Evolutionary conservation across 2,888 invertebrate genomes (phyloP).

Genomic region (Tetragonula carbonaria): DNA sequence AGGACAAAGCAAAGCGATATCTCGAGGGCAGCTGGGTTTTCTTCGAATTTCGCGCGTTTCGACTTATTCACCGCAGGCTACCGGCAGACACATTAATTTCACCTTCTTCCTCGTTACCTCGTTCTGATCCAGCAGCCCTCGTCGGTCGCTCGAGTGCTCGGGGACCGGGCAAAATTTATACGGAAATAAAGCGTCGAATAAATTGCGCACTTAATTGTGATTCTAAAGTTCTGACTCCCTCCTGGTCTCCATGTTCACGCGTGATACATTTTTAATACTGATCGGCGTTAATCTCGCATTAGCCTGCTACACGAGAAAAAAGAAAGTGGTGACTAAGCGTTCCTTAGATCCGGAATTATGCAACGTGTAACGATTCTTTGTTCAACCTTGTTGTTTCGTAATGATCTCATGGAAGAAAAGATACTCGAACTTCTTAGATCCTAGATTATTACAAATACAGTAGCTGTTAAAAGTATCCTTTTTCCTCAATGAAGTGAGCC

Average conservation of each 20-base stretch:
- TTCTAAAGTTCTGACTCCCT: constrained; percentile 66
- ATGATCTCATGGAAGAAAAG: constrained; percentile 1
- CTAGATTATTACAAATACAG: background rate
- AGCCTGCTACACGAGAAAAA: constrained; percentile 65
- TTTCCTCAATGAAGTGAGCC: too few relatives aligned
- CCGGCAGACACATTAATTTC: constrained; percentile 69
- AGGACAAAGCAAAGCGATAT: background rate
- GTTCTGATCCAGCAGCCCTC: constrained; percentile 30
- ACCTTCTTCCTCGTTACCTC: constrained; percentile 54
- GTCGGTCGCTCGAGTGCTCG: constrained; percentile 30
- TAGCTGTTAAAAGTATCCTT: background rate
- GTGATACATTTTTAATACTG: constrained; percentile 78
- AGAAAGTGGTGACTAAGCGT: constrained; percentile 45
- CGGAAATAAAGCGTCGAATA: constrained; percentile 71
- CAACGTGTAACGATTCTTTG: constrained; percentile 2
- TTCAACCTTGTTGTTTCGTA: constrained; percentile 5
- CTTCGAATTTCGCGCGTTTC: constrained; percentile 47
- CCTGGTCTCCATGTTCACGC: constrained; percentile 56
- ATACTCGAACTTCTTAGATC: background rate
- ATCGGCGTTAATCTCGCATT: constrained; percentile 76
- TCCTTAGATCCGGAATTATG: constrained; percentile 55
- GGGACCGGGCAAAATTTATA: constrained; percentile 60
- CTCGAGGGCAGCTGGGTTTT: constrained; percentile 35
- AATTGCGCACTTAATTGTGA: constrained; percentile 75
- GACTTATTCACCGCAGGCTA: constrained; percentile 40